Percentiles rank a stretch among this genome's conserved stretches.
phyloP scores from a whole-genome alignment of 2,113 vertebrate species.

The Epinephelus cyanopodus region DNA sequence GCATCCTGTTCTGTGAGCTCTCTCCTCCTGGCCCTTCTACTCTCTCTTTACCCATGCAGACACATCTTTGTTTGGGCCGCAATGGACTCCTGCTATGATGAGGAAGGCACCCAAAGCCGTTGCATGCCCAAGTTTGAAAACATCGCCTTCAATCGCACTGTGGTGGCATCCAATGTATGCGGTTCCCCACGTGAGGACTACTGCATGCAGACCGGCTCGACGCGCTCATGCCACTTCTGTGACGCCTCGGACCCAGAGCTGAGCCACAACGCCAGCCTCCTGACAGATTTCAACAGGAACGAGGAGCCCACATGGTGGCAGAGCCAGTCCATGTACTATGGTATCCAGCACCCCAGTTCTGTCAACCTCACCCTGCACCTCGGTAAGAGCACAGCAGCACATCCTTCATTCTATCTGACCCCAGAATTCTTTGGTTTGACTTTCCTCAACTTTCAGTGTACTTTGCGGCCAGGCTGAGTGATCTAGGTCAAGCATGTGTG shows the following conservation, averaged over 20 bases:
- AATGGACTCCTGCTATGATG: constrained; percentile 87
- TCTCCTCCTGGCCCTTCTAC: constrained; percentile 52
- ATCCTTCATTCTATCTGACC: not conserved
- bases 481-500: constrained; percentile 12
- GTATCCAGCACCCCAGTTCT: constrained; percentile 91
- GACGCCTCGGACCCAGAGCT: constrained; percentile 79
- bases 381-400: constrained; percentile 85
- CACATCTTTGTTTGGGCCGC: constrained; percentile 60
- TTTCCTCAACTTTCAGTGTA: not conserved
- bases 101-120: constrained; percentile 81
- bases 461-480: not conserved
- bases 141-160: constrained; percentile 87
- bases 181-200: constrained; percentile 91
- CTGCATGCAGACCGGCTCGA: constrained; percentile 91
- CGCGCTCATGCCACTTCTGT: constrained; percentile 88
- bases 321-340: constrained; percentile 95
- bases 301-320: constrained; percentile 98
- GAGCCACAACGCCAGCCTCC: constrained; percentile 88
- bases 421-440: not conserved
- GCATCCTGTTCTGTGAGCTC: constrained; percentile 56
- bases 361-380: constrained; percentile 92
- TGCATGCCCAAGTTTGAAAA: constrained; percentile 95
- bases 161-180: constrained; percentile 87
- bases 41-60: constrained; percentile 64
- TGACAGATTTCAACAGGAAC: constrained; percentile 94